Base-by-base conservation (phyloP, 2,797 vertebrate genomes). In the Salmo trutta region DNA sequence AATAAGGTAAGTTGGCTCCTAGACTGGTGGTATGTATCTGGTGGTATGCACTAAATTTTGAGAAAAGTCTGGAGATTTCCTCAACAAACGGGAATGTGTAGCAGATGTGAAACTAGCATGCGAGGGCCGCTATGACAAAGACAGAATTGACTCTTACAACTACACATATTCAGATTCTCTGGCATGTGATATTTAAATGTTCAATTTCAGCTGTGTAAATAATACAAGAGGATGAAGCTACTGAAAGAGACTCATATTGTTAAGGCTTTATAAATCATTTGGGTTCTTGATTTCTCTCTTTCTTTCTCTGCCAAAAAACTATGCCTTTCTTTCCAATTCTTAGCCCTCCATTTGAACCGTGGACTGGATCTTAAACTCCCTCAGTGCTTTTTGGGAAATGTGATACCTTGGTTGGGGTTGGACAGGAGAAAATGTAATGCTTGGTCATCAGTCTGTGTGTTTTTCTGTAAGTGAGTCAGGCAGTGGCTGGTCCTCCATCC, bases 41-140 rank as follows among this genome's bases (percentile, higher is more conserved):
- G 15, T 71, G 8, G 2, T 2, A 52, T 70, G 68, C 19, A 41
- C 27, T 17, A 52, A 15, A 21, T 21, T 47, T 21, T 3, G 8
- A 62, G n/a, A 62, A 21, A 62, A 62, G 59, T 62, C 59, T 62
- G 59, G 59, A 62, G 10, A 62, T 62, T 62, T 62, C 59, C 59
- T 8, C 16, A 24, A 62, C 59, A 62, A 62, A 14, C 2, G 59
- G 59, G n/a, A 62, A 62, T 62, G 16, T 62, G 59, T 62, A 62
- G 21, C 59, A 62, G 59, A 62, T 62, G 59, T 24, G n/a, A 62
- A 62, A 62, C 59, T 62, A 62, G 59, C 59, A 24, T 21, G 8
- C 59, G 2, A 62, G 59, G 59, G n/a, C 21, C 59, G 10, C 41
- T 47, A 62, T 1, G 10, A 62, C 59, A n/a, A 62, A 21, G 59